Evolutionary conservation across 1,140 invertebrate genomes (phyloP).

Genomic region (Tetramorium alpestre): DNA sequence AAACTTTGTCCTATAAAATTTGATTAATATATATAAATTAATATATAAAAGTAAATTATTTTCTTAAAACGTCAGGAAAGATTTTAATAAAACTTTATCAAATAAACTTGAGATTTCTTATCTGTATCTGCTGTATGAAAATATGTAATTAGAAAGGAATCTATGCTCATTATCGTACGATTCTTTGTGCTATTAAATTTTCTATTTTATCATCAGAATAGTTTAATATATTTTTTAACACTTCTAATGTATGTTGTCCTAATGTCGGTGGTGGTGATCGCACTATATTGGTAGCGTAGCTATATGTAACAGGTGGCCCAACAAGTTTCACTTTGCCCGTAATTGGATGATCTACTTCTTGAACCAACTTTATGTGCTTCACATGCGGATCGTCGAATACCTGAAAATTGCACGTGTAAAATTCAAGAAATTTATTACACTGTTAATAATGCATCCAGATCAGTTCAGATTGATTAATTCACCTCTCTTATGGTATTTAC

Average conservation of each 20-base stretch:
- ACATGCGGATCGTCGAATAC: slow-evolving; percentile 96
- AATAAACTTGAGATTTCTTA: slow-evolving; percentile 5
- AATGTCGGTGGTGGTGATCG: slow-evolving; percentile 92
- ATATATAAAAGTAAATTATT: not conserved
- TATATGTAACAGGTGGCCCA: slow-evolving; percentile 94
- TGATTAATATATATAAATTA: not conserved
- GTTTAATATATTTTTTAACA: slow-evolving; percentile 90
- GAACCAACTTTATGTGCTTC: slow-evolving; percentile 90
- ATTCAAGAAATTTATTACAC: slow-evolving; percentile 36
- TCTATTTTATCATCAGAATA: slow-evolving; percentile 88
- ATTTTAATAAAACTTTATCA: not conserved
- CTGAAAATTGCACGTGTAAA: slow-evolving; percentile 72
- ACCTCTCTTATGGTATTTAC: slow-evolving; percentile 94
- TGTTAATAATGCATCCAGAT: slow-evolving; percentile 28
- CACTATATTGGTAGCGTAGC: slow-evolving; percentile 89
- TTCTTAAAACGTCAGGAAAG: not conserved
- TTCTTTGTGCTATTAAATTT: slow-evolving; percentile 85
- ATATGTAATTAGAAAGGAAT: not conserved
- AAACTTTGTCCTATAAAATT: not conserved
- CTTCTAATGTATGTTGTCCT: slow-evolving; percentile 94
- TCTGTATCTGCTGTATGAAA: not conserved
- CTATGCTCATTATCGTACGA: slow-evolving; percentile 84
- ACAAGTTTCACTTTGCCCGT: slow-evolving; percentile 92
- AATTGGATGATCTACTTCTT: slow-evolving; percentile 90
- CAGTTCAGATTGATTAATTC: slow-evolving; percentile 40